These are phyloP conservation scores for Perca fluviatilis DNA, from an alignment of 2,113 vertebrate species.

Conservation along the genomic window DNA sequence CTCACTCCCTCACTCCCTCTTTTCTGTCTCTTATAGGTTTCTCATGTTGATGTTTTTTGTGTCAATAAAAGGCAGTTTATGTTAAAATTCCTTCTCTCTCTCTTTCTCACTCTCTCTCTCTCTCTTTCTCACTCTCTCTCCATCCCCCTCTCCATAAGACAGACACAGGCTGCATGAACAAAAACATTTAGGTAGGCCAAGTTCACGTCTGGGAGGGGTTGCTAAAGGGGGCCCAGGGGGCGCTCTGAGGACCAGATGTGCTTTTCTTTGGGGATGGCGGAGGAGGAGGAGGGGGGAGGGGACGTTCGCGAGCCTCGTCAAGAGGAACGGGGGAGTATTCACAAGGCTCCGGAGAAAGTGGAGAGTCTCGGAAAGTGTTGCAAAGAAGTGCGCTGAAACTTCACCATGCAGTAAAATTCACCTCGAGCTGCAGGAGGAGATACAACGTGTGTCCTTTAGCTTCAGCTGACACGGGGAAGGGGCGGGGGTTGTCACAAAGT, in stretches of 20 bases:
- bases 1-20: neutral
- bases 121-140: conserved; percentile 20
- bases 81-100: conserved; percentile 65
- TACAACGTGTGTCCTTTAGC: neutral
- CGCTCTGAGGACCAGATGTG: conserved; percentile 80
- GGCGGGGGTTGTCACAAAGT: too few species aligned
- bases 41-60: conserved; percentile 70
- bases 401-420: neutral
- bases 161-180: conserved; percentile 70
- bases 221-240: conserved; percentile 71
- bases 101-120: conserved; percentile 19
- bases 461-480: neutral
- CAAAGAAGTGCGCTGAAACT: neutral
- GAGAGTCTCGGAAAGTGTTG: conserved; percentile 33
- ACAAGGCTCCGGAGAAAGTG: conserved; percentile 42
- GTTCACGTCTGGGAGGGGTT: conserved; percentile 80
- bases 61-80: conserved; percentile 71
- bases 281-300: conserved; percentile 27
- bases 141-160: conserved; percentile 36
- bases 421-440: neutral
- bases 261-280: conserved; percentile 22
- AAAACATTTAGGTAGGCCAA: conserved; percentile 84
- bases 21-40: conserved; percentile 20
- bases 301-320: conserved; percentile 9
- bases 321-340: conserved; percentile 35